Evolutionary conservation across 2,888 invertebrate genomes (phyloP).

Genomic region (Sarcophaga rosellei): DNA sequence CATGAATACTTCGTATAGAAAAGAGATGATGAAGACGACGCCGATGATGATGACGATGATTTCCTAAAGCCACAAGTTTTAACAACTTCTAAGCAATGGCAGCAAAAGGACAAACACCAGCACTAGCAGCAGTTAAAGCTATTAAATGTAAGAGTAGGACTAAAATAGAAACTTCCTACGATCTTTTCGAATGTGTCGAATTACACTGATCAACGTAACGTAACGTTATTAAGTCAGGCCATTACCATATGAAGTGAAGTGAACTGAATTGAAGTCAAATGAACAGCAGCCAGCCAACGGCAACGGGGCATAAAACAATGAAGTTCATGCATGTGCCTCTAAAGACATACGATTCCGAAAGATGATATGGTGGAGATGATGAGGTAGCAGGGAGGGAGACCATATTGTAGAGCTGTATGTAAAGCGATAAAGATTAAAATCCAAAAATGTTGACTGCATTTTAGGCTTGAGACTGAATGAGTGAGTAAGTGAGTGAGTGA

Average conservation of each 20-base stretch:
- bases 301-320: slow-evolving; percentile 18
- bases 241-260: slow-evolving; percentile 61
- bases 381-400: slow-evolving; percentile 41
- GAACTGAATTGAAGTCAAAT: slow-evolving; percentile 51
- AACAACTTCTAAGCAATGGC: slow-evolving; percentile 43
- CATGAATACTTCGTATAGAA: slow-evolving; percentile 17
- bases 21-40: slow-evolving; percentile 54
- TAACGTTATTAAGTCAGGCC: slow-evolving; percentile 66
- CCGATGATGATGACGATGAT: slow-evolving; percentile 58
- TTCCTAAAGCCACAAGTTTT: slow-evolving; percentile 36
- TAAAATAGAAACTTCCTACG: slow-evolving; percentile 12
- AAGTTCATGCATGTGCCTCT: slow-evolving; percentile 5
- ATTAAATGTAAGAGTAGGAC: slow-evolving; percentile 32
- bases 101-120: neutral
- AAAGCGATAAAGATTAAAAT: slow-evolving; percentile 66
- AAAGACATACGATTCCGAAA: slow-evolving; percentile 38
- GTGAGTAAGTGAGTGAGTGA: neutral
- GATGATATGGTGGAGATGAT: slow-evolving; percentile 1
- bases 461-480: slow-evolving; percentile 40
- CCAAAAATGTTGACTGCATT: slow-evolving; percentile 37
- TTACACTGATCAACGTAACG: slow-evolving; percentile 72
- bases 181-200: slow-evolving; percentile 70
- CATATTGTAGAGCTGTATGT: slow-evolving; percentile 59
- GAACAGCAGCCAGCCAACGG: slow-evolving; percentile 41
- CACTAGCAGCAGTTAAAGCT: neutral